Conservation (phyloP, 2,797 vertebrate species). For the Eulemur rubriventer region DNA sequence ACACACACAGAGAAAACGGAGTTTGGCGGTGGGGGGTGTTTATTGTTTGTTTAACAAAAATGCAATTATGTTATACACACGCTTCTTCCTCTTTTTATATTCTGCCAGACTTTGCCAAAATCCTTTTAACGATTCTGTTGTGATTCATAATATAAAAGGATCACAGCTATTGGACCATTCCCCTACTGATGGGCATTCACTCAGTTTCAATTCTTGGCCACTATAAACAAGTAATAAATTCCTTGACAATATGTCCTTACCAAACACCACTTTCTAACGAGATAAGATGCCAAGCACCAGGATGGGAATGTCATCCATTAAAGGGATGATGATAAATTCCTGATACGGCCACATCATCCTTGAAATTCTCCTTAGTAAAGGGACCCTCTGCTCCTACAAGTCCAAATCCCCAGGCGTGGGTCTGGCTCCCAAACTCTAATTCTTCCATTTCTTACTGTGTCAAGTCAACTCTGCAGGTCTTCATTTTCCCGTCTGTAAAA, state of each 20-base stretch:
- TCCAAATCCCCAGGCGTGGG: background rate
- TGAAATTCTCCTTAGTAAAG: background rate
- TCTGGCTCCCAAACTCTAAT: background rate
- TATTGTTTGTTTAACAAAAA: slow-evolving; percentile 23
- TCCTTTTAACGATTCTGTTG: slow-evolving; percentile 4
- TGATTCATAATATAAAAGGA: background rate
- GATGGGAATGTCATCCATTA: background rate
- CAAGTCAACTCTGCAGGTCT: background rate
- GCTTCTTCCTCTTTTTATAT: background rate
- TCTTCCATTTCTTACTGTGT: background rate
- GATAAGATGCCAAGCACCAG: background rate
- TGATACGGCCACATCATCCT: background rate
- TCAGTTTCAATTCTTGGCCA: background rate
- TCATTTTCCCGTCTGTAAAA: slow-evolving; percentile 32
- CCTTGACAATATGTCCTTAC: background rate
- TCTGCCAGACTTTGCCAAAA: background rate
- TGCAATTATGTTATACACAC: background rate
- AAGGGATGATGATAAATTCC: background rate
- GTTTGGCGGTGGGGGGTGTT: background rate
- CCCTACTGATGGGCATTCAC: background rate
- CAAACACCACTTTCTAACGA: slow-evolving; percentile 26
- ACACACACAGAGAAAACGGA: background rate
- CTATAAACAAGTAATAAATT: background rate
- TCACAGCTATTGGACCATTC: background rate
- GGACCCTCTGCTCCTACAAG: background rate